Base-by-base conservation (phyloP, 2,113 vertebrate species). In the Neogale vison region DNA sequence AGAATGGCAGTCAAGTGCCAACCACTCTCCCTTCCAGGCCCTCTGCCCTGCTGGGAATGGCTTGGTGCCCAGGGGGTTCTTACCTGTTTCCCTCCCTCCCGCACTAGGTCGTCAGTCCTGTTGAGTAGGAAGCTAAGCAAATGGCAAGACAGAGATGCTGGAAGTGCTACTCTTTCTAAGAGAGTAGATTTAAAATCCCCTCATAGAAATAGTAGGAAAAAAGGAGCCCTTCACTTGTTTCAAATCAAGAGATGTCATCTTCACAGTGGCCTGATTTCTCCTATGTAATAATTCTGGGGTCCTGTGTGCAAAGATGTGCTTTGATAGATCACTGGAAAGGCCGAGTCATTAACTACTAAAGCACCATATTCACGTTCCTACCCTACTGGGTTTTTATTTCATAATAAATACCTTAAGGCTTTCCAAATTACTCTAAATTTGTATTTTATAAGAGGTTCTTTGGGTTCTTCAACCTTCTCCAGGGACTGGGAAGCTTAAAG, bases 361-460 rank as follows among this genome's bases (percentile, higher is more conserved):
- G 88, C 47, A 21, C 5, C 29, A 61, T 20, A 42, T 20, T 59
- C 23, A 67, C 11, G 6, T 57, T 80, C 24, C 39, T 76, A 18
- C 6, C 55, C 82, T 39, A 3, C 24, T 95, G 18, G 13, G 36
- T 47, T 93, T 80, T 97, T 88, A 93, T 90, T 95, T 97, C 77
- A 93, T 24, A 92, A 77, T 77, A 93, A 95, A 92, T 45, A 80
- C 34, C 36, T 77, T 86, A 80, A 84, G 69, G 84, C 36, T 95
- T 96, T 67, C 36, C 26, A 90, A 88, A 93, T 83, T 61, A 55
- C 84, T 95, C 52, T 83, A 80, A 76, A 85, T 91, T 90, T 90
- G 47, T 65, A 88, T 85, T 88, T 95, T 85, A 4, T 90, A 90
- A 50, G 6, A 55, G 50, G 17, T 52, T 77, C 24, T 72, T 74